phyloP scores from a whole-genome alignment of 2,113 vertebrate genomes.

The Ceuthmochares aereus region DNA sequence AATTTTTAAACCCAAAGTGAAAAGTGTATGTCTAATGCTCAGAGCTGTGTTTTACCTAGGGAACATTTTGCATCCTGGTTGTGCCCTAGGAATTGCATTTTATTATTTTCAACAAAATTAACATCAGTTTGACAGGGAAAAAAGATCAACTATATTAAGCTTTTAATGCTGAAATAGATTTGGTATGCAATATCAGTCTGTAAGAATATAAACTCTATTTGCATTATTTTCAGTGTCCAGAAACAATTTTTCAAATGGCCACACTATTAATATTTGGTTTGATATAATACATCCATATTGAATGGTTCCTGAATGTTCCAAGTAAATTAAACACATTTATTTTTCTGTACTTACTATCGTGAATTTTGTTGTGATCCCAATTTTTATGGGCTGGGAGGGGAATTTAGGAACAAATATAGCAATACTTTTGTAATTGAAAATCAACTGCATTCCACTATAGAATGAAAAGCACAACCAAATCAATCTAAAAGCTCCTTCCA shows the following conservation, averaged over 20 bases:
- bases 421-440: neutral
- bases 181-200: neutral
- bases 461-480: neutral
- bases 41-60: neutral
- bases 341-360: neutral
- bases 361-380: neutral
- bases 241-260: neutral
- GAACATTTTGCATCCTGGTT: neutral
- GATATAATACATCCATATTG: neutral
- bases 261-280: neutral
- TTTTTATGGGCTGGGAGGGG: neutral
- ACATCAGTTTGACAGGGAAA: neutral
- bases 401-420: neutral
- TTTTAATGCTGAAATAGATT: neutral
- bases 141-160: neutral
- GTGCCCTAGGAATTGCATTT: neutral
- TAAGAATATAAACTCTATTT: neutral
- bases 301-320: neutral
- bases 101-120: neutral
- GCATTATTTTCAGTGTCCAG: neutral
- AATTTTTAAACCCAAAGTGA: neutral
- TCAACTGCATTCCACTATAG: neutral
- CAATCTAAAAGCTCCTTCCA: neutral
- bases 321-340: neutral
- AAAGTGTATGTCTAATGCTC: neutral